These are phyloP conservation scores for Mobula hypostoma DNA, from an alignment of 2,113 vertebrate species.

Conservation along the genomic window DNA sequence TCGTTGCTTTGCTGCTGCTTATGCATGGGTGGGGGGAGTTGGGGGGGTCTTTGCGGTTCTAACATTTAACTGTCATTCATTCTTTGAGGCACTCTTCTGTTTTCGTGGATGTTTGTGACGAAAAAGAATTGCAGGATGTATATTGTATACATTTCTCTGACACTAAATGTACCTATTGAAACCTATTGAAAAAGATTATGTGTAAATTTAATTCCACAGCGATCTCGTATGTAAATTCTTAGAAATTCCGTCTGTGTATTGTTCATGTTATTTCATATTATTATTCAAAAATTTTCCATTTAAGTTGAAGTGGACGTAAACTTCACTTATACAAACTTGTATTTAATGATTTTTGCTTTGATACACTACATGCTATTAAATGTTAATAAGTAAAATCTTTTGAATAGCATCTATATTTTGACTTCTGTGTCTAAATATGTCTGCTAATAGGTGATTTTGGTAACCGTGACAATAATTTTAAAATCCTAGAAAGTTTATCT, in stretches of 20 bases:
- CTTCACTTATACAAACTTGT: not conserved
- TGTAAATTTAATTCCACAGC: not conserved
- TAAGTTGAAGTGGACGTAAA: not conserved
- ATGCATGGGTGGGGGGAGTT: too few relatives aligned
- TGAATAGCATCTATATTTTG: not conserved
- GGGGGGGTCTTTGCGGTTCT: too few relatives aligned
- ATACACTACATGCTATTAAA: not conserved
- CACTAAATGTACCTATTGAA: too few relatives aligned
- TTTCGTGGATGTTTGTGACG: too few relatives aligned
- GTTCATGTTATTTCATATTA: not conserved
- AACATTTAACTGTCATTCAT: too few relatives aligned
- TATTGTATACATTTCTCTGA: too few relatives aligned
- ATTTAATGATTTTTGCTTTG: not conserved
- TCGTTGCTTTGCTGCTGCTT: too few relatives aligned
- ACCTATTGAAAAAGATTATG: slow-evolving; percentile 43
- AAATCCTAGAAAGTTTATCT: not conserved
- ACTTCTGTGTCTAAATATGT: not conserved
- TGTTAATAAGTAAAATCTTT: not conserved
- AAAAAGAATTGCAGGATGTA: too few relatives aligned
- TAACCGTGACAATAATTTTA: not conserved
- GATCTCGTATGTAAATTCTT: not conserved
- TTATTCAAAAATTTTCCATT: not conserved
- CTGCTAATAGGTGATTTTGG: not conserved
- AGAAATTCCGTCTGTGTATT: not conserved
- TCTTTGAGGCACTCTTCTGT: too few relatives aligned